These are phyloP conservation scores for Ectropis crepuscularia DNA, from an alignment of 2,888 invertebrate species.

Conservation along the genomic window DNA sequence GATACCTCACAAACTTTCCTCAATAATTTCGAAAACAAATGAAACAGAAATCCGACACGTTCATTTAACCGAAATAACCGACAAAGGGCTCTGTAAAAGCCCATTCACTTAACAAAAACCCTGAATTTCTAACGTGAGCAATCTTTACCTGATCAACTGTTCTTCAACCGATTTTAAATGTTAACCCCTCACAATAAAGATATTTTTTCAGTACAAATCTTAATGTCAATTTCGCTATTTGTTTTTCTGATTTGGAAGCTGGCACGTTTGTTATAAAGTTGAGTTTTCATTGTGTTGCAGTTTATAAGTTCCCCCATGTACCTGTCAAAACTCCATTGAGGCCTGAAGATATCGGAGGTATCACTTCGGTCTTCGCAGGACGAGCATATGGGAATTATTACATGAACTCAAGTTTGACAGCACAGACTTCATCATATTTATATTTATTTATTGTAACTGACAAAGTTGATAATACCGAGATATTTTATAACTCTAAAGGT, in stretches of 20 bases:
- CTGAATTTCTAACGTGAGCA: conserved; percentile 49
- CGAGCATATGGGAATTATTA: background rate
- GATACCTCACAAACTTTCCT: conserved; percentile 2
- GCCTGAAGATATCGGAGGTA: conserved; percentile 61
- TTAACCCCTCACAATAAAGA: conserved; percentile 22
- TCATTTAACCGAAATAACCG: conserved; percentile 43
- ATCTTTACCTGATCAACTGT: conserved; percentile 43
- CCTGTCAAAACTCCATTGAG: conserved; percentile 63
- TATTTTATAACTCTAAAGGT: no score
- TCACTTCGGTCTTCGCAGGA: conserved; percentile 51
- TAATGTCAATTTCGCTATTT: conserved; percentile 7
- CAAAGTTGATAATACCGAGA: no score
- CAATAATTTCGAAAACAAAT: conserved; percentile 4
- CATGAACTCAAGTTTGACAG: background rate
- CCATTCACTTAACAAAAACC: conserved; percentile 51
- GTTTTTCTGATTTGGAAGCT: conserved; percentile 15
- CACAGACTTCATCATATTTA: no score
- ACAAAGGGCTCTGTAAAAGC: conserved; percentile 50
- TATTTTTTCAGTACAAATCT: conserved; percentile 27
- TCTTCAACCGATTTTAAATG: conserved; percentile 32
- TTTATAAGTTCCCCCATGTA: conserved; percentile 47
- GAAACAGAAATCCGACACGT: conserved; percentile 23
- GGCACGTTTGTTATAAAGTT: conserved; percentile 16
- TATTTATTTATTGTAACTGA: no score
- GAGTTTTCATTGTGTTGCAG: conserved; percentile 27